phyloP scores from a whole-genome alignment of 2,113 vertebrate genomes.

The Balaenoptera acutorostrata region DNA sequence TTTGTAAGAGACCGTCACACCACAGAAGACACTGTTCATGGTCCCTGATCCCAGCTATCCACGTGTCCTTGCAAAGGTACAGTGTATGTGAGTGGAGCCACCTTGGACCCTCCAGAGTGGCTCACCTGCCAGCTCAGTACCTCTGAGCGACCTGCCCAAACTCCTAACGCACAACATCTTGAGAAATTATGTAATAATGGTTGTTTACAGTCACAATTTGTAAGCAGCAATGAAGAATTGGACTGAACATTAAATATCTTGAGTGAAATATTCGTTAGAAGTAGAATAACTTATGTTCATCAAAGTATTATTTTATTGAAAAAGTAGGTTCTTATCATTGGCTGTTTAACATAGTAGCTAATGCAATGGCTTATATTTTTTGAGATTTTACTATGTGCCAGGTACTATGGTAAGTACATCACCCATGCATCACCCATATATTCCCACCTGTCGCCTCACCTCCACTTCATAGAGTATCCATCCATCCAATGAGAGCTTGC shows the following conservation, averaged over 20 bases:
- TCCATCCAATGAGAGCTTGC: not conserved
- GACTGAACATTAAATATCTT: not conserved
- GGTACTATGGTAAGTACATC: not conserved
- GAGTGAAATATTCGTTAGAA: not conserved
- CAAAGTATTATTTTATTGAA: constrained; percentile 1
- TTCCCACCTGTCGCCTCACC: not conserved
- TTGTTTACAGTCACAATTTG: not conserved
- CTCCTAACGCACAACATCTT: not conserved
- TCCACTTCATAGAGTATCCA: not conserved
- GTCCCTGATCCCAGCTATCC: not conserved
- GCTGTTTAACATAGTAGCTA: not conserved
- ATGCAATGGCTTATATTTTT: not conserved
- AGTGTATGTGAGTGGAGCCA: not conserved
- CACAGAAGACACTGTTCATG: not conserved
- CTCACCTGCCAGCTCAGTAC: not conserved
- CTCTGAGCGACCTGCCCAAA: not conserved
- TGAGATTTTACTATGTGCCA: not conserved
- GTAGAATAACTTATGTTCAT: not conserved
- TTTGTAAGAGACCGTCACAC: not conserved
- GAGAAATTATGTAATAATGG: not conserved
- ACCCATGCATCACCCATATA: accelerated
- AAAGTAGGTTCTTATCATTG: not conserved
- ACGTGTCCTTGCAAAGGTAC: not conserved
- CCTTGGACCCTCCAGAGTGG: not conserved
- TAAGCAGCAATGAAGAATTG: not conserved